phyloP scores from a whole-genome alignment of 2,113 vertebrate genomes.

The Struthidea cinerea region DNA sequence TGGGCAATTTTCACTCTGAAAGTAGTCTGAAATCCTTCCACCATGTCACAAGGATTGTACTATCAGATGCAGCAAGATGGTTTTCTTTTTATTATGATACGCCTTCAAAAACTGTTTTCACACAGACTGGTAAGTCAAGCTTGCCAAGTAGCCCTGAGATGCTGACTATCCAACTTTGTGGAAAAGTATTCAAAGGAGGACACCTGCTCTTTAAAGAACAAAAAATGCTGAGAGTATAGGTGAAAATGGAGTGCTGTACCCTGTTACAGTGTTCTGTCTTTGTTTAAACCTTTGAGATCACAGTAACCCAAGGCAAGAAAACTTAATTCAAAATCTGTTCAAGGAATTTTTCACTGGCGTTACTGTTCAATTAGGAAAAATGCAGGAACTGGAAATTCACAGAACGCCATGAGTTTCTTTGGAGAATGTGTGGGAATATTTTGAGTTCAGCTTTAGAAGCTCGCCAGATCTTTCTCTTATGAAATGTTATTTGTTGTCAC shows the following conservation, averaged over 20 bases:
- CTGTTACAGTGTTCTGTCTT: neutral
- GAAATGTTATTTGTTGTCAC: neutral
- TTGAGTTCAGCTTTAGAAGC: neutral
- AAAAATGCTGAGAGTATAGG: neutral
- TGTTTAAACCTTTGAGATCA: neutral
- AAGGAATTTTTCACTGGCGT: neutral
- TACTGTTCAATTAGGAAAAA: neutral
- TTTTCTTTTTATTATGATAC: too few species aligned
- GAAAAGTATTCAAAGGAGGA: neutral
- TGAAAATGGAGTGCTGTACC: neutral
- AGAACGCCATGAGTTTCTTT: neutral
- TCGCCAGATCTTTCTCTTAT: neutral
- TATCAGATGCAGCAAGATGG: neutral
- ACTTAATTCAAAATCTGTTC: neutral
- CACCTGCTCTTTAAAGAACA: neutral
- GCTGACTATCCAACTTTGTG: too few species aligned
- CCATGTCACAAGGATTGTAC: neutral
- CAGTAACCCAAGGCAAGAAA: neutral
- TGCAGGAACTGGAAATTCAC: neutral
- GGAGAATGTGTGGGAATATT: neutral
- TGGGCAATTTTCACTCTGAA: neutral
- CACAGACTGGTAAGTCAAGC: neutral
- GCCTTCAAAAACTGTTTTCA: neutral
- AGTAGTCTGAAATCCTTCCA: neutral
- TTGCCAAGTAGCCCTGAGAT: neutral